phyloP scores from a whole-genome alignment of 1,140 invertebrate species.

The Danaus melanippus region DNA sequence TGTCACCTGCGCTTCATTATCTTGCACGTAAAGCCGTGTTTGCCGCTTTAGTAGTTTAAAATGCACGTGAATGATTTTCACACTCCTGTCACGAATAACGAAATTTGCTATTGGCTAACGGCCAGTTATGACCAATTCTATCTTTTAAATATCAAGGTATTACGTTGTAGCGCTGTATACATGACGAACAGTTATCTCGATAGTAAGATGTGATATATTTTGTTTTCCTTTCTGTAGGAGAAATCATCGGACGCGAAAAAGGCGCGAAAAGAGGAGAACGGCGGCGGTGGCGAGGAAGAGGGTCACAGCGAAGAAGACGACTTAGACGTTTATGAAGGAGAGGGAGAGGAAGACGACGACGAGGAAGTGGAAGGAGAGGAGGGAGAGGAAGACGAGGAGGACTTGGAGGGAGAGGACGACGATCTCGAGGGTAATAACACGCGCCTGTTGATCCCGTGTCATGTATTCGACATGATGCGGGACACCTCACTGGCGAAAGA shows the following conservation, averaged over 20 bases:
- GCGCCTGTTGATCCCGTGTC: too few species aligned
- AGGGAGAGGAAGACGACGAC: slow-evolving; percentile 65
- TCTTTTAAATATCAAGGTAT: slow-evolving; percentile 1
- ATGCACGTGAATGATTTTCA: slow-evolving; percentile 27
- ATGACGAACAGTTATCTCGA: too few species aligned
- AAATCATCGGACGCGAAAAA: slow-evolving; percentile 83
- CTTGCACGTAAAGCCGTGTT: slow-evolving; percentile 32
- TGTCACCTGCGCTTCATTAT: slow-evolving; percentile 65
- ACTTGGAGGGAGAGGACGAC: slow-evolving; percentile 79
- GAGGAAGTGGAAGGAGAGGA: slow-evolving; percentile 75
- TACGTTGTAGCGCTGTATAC: too few species aligned
- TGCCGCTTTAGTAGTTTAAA: slow-evolving; percentile 23
- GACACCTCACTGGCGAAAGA: not conserved
- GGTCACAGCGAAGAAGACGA: slow-evolving; percentile 78
- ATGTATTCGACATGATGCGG: not conserved
- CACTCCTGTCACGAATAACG: slow-evolving; percentile 19
- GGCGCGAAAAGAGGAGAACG: slow-evolving; percentile 84
- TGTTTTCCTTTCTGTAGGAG: slow-evolving; percentile 60
- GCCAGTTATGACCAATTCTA: slow-evolving; percentile 32
- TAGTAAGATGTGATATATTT: slow-evolving; percentile 8
- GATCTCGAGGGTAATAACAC: slow-evolving; percentile 74
- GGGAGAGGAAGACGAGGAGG: slow-evolving; percentile 79
- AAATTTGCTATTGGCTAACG: slow-evolving; percentile 35
- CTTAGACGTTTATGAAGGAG: slow-evolving; percentile 70
- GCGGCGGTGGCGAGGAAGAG: slow-evolving; percentile 74